Evolutionary conservation across 2,797 vertebrate genomes (phyloP).

Genomic region (Pipistrellus pipistrellus): DNA sequence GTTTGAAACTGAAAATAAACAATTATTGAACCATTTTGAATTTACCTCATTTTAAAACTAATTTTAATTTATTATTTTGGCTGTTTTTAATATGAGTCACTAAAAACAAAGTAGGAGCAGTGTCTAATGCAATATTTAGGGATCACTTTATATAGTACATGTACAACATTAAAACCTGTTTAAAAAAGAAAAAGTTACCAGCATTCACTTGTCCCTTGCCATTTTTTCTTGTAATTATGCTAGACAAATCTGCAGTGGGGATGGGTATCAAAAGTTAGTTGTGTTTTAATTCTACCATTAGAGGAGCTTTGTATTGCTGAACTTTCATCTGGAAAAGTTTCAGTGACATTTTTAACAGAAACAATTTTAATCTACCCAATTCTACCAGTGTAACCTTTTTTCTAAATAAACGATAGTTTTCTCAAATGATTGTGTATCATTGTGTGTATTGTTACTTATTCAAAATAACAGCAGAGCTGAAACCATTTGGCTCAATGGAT

Average conservation of each 20-base stretch:
- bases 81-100: conserved; percentile 94
- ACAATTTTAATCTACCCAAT: conserved; percentile 98
- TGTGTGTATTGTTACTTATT: conserved; percentile 89
- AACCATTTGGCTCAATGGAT: no score
- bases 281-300: conserved; percentile 92
- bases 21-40: conserved; percentile 90
- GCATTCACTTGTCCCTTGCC: conserved; percentile 90
- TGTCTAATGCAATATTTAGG: conserved; percentile 93
- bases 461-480: conserved; percentile 61
- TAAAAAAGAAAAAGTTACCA: conserved; percentile 78
- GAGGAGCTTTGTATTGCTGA: conserved; percentile 93
- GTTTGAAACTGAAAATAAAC: conserved; percentile 90
- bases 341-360: conserved; percentile 95
- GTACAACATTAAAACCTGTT: conserved; percentile 93
- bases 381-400: conserved; percentile 98
- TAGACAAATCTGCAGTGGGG: conserved; percentile 92
- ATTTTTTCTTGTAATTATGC: conserved; percentile 93
- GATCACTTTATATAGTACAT: conserved; percentile 98
- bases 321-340: conserved; percentile 93
- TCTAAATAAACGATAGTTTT: conserved; percentile 99
- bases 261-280: conserved; percentile 87
- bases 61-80: conserved; percentile 96
- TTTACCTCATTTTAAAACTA: conserved; percentile 95
- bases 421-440: conserved; percentile 94
- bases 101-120: conserved; percentile 89